Evolutionary conservation across 2,113 vertebrate species (phyloP).

Genomic region (Tachuris rubrigastra): DNA sequence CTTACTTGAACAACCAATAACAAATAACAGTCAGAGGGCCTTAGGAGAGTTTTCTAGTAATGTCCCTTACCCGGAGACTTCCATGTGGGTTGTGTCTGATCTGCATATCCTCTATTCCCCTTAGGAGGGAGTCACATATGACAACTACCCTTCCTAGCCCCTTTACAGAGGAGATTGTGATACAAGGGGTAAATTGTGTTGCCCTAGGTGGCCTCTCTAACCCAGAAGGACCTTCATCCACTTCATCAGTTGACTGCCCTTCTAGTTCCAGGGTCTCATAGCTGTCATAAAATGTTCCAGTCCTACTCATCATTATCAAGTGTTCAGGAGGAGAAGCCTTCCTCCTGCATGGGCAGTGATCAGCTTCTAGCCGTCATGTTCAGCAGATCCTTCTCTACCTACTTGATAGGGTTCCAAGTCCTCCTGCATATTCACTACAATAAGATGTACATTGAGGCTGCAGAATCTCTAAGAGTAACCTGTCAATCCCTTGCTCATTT

Average conservation of each 20-base stretch:
- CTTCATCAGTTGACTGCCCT: neutral
- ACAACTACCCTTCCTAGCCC: neutral
- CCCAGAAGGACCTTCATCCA: neutral
- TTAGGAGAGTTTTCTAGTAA: neutral
- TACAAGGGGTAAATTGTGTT: neutral
- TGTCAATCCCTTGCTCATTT: neutral
- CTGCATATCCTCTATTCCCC: neutral
- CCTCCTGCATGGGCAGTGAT: neutral
- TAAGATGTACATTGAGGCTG: neutral
- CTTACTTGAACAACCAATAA: neutral
- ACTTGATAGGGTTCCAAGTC: neutral
- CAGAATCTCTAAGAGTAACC: neutral
- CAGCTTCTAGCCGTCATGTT: neutral
- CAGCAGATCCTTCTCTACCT: neutral
- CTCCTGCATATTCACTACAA: too few relatives aligned
- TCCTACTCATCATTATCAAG: neutral
- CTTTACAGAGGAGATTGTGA: neutral
- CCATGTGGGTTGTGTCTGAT: neutral
- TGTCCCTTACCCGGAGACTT: neutral
- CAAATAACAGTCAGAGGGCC: fast-evolving
- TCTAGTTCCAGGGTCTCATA: neutral
- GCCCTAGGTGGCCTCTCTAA: neutral
- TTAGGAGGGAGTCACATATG: neutral
- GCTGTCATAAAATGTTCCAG: neutral
- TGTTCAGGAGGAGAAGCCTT: neutral